These are phyloP conservation scores for Amazona guildingii DNA, from an alignment of 2,113 vertebrate species.

Conservation along the genomic window DNA sequence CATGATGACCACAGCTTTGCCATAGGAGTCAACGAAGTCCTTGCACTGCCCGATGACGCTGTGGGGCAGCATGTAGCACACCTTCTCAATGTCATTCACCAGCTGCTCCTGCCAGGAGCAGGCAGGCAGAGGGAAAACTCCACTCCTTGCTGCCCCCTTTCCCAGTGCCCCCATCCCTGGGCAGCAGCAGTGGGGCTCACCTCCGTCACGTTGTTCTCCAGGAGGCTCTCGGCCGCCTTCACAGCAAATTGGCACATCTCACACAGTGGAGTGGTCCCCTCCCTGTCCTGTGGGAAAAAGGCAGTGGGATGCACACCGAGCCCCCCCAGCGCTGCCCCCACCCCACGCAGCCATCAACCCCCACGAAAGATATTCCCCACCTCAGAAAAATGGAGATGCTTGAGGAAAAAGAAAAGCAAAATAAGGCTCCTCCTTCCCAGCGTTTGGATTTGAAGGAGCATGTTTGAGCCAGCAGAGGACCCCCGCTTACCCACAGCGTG, in stretches of 20 bases:
- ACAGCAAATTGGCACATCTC: conserved; percentile 83
- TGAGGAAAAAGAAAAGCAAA: neutral
- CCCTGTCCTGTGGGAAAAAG: conserved; percentile 32
- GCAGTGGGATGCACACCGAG: fast-evolving
- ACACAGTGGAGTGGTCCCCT: conserved; percentile 65
- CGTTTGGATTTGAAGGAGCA: neutral
- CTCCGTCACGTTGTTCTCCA: conserved; percentile 84
- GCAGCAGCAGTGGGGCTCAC: neutral
- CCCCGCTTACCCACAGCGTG: neutral
- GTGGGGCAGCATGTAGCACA: conserved; percentile 82
- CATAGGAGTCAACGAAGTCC: conserved; percentile 85
- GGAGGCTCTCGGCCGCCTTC: conserved; percentile 73
- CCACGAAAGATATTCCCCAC: fast-evolving
- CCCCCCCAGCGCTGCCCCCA: neutral
- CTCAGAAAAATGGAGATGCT: neutral
- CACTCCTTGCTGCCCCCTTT: too few species aligned
- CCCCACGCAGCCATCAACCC: neutral
- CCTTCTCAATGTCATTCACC: conserved; percentile 76
- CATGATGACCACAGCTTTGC: conserved; percentile 83
- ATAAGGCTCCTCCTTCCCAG: fast-evolving
- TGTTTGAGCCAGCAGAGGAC: fast-evolving
- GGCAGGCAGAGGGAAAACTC: fast-evolving
- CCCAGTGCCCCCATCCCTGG: fast-evolving
- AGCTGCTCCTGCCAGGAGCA: conserved; percentile 62
- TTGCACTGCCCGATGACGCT: conserved; percentile 77